phyloP scores from a whole-genome alignment of 2,888 invertebrate species.

The Pollenia griseotomentosa region DNA sequence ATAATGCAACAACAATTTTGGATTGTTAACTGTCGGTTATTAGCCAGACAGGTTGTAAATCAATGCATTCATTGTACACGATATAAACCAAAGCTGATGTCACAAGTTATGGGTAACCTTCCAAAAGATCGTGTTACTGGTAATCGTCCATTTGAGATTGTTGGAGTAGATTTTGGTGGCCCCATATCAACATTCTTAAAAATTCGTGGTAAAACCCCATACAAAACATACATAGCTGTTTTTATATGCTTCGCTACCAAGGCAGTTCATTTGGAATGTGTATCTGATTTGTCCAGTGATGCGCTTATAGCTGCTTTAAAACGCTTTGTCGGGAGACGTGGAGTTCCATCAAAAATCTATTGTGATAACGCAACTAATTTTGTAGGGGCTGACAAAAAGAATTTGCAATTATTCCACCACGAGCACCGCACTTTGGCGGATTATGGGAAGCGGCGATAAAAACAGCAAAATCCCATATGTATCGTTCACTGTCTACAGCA shows the following conservation, averaged over 20 bases:
- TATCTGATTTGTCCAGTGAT: slow-evolving; percentile 64
- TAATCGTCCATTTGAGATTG: slow-evolving; percentile 17
- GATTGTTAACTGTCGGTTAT: slow-evolving; percentile 44
- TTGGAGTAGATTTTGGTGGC: too few relatives aligned
- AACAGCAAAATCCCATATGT: slow-evolving; percentile 59
- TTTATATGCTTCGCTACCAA: slow-evolving; percentile 60
- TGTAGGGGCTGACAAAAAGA: slow-evolving; percentile 11
- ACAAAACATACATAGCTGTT: too few relatives aligned
- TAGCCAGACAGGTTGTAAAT: slow-evolving; percentile 45
- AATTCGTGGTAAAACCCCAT: too few relatives aligned
- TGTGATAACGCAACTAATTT: slow-evolving; percentile 68
- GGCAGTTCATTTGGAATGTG: slow-evolving; percentile 68
- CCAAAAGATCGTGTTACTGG: slow-evolving; percentile 32
- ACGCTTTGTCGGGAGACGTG: slow-evolving; percentile 60
- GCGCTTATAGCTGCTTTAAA: slow-evolving; percentile 63
- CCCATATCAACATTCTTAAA: too few relatives aligned
- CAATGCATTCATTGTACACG: slow-evolving; percentile 27
- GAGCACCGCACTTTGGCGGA: slow-evolving; percentile 71
- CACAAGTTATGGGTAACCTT: slow-evolving; percentile 43
- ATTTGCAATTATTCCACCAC: slow-evolving; percentile 59
- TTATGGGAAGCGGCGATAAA: slow-evolving; percentile 63
- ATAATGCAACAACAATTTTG: slow-evolving; percentile 15
- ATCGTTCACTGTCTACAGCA: slow-evolving; percentile 51
- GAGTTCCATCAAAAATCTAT: slow-evolving; percentile 34
- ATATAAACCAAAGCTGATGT: slow-evolving; percentile 11